A percentile compares a stretch with the other conserved stretches of the same genome.
Conservation (phyloP, 2,888 invertebrate genomes). For the Papilio gigon region DNA sequence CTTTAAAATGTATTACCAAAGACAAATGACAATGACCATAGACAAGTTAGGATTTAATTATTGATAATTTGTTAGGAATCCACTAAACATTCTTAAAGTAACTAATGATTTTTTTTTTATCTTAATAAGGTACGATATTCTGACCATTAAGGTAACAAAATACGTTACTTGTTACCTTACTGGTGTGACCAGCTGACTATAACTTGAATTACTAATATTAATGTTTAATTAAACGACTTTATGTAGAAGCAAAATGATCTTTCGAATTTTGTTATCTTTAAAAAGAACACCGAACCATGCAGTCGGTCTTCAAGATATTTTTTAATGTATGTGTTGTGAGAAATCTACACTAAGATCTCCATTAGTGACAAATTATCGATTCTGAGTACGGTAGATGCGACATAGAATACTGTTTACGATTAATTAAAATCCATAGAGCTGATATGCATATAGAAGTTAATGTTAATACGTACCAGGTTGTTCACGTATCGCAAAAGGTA, state of each 20-base stretch:
- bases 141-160: neutral
- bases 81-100: neutral
- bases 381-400: too few relatives aligned
- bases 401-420: too few relatives aligned
- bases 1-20: neutral
- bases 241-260: neutral
- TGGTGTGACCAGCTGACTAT: too few relatives aligned
- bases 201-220: neutral
- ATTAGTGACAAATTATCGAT: too few relatives aligned
- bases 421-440: neutral
- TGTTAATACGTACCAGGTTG: constrained; percentile 43
- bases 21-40: neutral
- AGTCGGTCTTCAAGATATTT: neutral
- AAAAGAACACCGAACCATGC: constrained; percentile 42
- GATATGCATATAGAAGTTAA: neutral
- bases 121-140: neutral
- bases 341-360: too few relatives aligned
- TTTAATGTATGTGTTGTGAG: neutral
- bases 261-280: neutral
- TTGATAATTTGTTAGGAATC: neutral
- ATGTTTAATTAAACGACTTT: neutral
- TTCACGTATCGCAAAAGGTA: constrained; percentile 19
- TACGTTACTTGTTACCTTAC: neutral
- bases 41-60: neutral
- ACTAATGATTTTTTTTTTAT: constrained; percentile 4